phyloP scores from a whole-genome alignment of 2,797 vertebrate genomes.

The Acomys russatus region DNA sequence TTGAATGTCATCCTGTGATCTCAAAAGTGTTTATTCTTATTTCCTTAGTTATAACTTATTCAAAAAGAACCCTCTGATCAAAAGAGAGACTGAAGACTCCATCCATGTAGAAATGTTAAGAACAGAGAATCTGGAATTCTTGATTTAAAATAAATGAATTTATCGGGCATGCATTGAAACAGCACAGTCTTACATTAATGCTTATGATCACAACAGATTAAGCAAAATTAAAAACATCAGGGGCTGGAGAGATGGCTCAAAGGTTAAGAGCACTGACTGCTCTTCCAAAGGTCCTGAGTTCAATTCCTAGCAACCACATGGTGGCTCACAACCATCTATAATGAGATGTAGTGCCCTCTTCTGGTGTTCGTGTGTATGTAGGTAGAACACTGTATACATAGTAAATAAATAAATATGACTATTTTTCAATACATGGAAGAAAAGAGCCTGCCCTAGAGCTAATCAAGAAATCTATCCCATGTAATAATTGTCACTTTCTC shows the following conservation, averaged over 20 bases:
- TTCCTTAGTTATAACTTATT: background rate
- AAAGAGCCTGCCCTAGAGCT: background rate
- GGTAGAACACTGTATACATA: too few species aligned
- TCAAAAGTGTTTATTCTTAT: background rate
- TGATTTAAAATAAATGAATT: background rate
- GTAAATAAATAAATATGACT: background rate
- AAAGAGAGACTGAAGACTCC: background rate
- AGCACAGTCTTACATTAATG: background rate
- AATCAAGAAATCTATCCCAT: background rate
- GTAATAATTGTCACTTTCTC: background rate
- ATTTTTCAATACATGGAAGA: background rate
- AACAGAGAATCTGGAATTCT: background rate
- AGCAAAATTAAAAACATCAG: background rate
- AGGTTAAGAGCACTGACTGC: too few species aligned
- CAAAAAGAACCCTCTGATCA: too few species aligned
- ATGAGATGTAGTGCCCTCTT: too few species aligned
- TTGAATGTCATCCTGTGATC: background rate
- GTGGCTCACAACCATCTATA: too few species aligned
- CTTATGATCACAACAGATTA: background rate
- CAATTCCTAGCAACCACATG: too few species aligned
- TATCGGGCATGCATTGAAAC: background rate
- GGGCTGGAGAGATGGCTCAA: too few species aligned
- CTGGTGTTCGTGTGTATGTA: too few species aligned
- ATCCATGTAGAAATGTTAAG: background rate
- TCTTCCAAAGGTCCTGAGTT: too few species aligned